Evolutionary conservation across 2,797 vertebrate species (phyloP).

Genomic region (Sciaenops ocellatus): DNA sequence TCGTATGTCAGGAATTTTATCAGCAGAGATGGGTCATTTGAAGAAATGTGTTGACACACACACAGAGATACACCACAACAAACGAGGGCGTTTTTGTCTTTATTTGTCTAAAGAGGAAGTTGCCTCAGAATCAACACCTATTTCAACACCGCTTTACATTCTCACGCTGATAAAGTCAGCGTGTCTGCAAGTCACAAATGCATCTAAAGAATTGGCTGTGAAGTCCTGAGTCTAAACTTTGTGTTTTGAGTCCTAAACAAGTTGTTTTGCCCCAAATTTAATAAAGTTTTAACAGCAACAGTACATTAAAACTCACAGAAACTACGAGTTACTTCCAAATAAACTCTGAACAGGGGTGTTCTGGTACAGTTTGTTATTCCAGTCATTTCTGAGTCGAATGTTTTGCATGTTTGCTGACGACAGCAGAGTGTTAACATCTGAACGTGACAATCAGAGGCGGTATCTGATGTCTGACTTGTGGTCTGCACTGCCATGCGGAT

Average conservation of each 20-base stretch:
- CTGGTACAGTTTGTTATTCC: neutral
- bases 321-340: neutral
- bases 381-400: neutral
- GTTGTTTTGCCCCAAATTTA: neutral
- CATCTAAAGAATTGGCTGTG: neutral
- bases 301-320: neutral
- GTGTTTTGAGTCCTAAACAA: neutral
- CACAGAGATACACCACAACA: neutral
- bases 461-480: neutral
- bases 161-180: neutral
- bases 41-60: neutral
- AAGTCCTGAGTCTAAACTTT: neutral
- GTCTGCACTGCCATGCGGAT: neutral
- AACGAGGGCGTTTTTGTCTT: neutral
- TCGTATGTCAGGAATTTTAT: neutral
- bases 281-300: neutral
- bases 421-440: neutral
- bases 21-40: neutral
- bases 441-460: neutral
- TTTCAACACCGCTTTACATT: neutral
- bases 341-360: neutral
- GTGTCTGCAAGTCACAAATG: neutral
- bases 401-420: constrained; percentile 1
- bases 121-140: neutral
- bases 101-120: neutral